Evolutionary conservation across 1,140 invertebrate genomes (phyloP).

Genomic region (Zophobas morio): DNA sequence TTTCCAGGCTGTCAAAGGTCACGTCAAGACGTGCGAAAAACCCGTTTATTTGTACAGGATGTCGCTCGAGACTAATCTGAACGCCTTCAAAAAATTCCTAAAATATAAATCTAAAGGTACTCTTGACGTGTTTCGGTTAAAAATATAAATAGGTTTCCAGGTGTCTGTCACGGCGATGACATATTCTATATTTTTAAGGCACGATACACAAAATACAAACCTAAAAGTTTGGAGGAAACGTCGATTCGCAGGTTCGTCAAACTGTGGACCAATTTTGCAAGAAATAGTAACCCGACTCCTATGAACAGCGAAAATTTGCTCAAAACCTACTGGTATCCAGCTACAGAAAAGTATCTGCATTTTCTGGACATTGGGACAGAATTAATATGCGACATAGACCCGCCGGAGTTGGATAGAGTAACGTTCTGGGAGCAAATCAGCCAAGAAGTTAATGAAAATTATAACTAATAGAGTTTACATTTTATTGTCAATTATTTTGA

Average conservation of each 20-base stretch:
- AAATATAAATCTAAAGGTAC: conserved; percentile 59
- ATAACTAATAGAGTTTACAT: no score
- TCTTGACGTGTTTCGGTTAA: no score
- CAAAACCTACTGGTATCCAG: conserved; percentile 53
- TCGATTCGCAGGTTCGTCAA: conserved; percentile 64
- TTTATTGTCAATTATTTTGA: no score
- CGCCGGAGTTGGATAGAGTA: conserved; percentile 46
- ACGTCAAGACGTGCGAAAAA: conserved; percentile 9
- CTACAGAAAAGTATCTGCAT: conserved; percentile 44
- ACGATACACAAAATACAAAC: conserved; percentile 61
- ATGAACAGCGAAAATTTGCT: conserved; percentile 49
- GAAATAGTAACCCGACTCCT: conserved; percentile 66
- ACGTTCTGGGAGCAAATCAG: conserved; percentile 47
- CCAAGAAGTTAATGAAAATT: not conserved
- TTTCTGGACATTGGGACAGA: conserved; percentile 49
- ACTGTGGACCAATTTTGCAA: conserved; percentile 70
- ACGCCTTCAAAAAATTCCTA: conserved; percentile 12
- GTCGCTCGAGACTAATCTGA: conserved; percentile 44
- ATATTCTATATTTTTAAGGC: conserved; percentile 73
- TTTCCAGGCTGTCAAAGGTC: conserved; percentile 22
- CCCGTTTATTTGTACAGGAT: conserved; percentile 51
- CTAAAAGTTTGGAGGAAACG: conserved; percentile 43
- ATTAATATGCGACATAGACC: conserved; percentile 27
- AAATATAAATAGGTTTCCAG: no score
- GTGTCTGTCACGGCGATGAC: conserved; percentile 74